A percentile compares a stretch with the other conserved stretches of the same genome.
Conservation (phyloP, 1,140 invertebrate species). For the Drosophila varians region DNA sequence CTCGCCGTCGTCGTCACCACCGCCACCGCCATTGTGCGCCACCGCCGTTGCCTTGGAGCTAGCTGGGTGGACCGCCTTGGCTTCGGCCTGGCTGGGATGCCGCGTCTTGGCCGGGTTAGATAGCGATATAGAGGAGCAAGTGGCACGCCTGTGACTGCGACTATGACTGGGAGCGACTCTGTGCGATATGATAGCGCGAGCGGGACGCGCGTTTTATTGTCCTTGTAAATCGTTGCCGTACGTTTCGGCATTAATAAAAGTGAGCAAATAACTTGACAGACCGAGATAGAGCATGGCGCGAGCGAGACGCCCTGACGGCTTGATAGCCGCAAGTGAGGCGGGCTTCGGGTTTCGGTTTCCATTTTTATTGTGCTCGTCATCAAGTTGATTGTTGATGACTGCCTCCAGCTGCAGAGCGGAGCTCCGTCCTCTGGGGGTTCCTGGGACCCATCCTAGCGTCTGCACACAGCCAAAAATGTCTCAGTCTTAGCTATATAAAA, state of each 20-base stretch:
- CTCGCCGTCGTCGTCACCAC: constrained; percentile 25
- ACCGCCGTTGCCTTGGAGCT: constrained; percentile 35
- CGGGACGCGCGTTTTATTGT: constrained; percentile 76
- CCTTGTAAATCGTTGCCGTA: constrained; percentile 82
- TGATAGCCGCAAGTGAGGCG: constrained; percentile 36
- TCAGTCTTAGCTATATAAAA: neutral
- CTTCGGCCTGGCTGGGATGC: constrained; percentile 8
- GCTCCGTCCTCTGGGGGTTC: constrained; percentile 33
- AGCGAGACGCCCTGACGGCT: neutral
- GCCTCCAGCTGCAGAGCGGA: constrained; percentile 42
- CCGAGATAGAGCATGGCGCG: constrained; percentile 28
- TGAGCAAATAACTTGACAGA: constrained; percentile 80
- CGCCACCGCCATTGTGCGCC: constrained; percentile 12
- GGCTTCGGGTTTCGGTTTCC: constrained; percentile 66
- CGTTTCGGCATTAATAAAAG: constrained; percentile 82
- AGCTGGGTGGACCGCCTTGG: constrained; percentile 28
- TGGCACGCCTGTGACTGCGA: constrained; percentile 47
- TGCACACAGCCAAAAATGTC: neutral
- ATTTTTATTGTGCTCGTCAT: constrained; percentile 81
- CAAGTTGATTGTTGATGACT: constrained; percentile 81
- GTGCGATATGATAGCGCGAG: constrained; percentile 73
- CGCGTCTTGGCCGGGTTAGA: constrained; percentile 55
- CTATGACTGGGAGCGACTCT: constrained; percentile 79
- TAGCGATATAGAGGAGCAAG: constrained; percentile 62
- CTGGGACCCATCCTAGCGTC: constrained; percentile 12